Percentiles rank a stretch among this genome's conserved stretches.
Conservation (phyloP, 2,888 invertebrate genomes). For the Eulithis testata region DNA sequence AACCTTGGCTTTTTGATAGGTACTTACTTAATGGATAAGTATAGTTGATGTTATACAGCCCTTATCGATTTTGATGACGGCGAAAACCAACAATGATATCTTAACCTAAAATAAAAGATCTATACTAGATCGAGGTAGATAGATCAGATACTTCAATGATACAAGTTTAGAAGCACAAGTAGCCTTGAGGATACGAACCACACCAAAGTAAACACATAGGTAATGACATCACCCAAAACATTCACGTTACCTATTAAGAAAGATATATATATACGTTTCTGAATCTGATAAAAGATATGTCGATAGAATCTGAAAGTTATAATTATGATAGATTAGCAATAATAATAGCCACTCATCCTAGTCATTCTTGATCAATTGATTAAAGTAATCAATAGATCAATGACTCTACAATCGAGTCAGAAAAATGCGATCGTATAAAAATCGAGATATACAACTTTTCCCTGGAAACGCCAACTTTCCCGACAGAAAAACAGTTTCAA, state of each 20-base stretch:
- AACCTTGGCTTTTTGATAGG: conserved; percentile 22
- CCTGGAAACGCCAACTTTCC: conserved; percentile 58
- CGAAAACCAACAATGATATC: too few species aligned
- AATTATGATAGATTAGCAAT: conserved; percentile 2
- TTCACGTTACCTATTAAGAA: too few species aligned
- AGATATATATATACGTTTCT: too few species aligned
- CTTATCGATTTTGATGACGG: too few species aligned
- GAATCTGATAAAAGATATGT: neutral
- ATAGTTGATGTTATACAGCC: too few species aligned
- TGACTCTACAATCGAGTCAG: conserved; percentile 35
- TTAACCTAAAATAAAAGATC: too few species aligned
- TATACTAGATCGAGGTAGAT: neutral
- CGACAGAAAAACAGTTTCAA: conserved; percentile 39
- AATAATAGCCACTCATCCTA: conserved; percentile 2
- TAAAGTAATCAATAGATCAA: conserved; percentile 27
- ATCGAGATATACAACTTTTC: conserved; percentile 47
- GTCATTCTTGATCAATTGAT: conserved; percentile 10
- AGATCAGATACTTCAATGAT: conserved; percentile 15
- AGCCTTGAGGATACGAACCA: conserved; percentile 2
- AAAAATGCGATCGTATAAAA: conserved; percentile 46
- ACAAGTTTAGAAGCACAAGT: neutral
- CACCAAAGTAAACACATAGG: neutral
- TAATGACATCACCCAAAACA: conserved; percentile 8
- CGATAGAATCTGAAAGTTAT: conserved; percentile 14
- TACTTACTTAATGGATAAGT: too few species aligned